Base-by-base conservation (phyloP, 2,888 invertebrate species). In the Sphinx pinastri region DNA sequence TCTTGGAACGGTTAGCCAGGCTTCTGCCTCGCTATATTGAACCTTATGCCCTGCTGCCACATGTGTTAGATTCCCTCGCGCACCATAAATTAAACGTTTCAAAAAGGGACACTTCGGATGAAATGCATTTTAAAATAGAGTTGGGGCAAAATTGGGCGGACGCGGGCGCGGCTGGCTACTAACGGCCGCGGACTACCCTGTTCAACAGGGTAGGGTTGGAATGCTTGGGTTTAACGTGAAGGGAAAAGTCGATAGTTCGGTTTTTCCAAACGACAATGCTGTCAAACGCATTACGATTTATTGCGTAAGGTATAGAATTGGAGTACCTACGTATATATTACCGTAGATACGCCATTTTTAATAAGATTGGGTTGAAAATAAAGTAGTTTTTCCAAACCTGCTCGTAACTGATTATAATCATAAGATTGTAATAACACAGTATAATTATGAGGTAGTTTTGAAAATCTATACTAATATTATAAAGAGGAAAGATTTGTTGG, bases 1-100 rank as follows among this genome's bases (percentile, higher is more conserved):
- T 79, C 77, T 78, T 71, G 77, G 81, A 80, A 78, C 75, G 87
- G 85, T 92, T 93, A 93, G 86, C 92, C 93, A 79, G 93, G 93
- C 90, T 91, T 91, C 79, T 90, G 92, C 93, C 93, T 93, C 87
- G 91, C 93, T 75, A 88, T 90, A 86, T 89, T 85, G 84, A 91
- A 93, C 88, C 90, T 88, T 90, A 90, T 88, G 77, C 89, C 90
- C 75, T 83, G 86, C 79, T 81, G 90, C 93, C 90, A 93, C 93
- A 93, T 93, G 93, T 91, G 93, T 92, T 85, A 90, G 81, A 88
- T 86, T 88, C 85, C 83, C 81, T 73, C 73, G 76, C 87, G 85
- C 86, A 81, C 71, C 70, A 77, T 75, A 72, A 76, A 75, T 76
- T 77, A 81, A 83, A 84, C 85, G 84, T 76, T 81, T 66, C 63